phyloP scores from a whole-genome alignment of 2,113 vertebrate species.

The Charadrius vociferus region DNA sequence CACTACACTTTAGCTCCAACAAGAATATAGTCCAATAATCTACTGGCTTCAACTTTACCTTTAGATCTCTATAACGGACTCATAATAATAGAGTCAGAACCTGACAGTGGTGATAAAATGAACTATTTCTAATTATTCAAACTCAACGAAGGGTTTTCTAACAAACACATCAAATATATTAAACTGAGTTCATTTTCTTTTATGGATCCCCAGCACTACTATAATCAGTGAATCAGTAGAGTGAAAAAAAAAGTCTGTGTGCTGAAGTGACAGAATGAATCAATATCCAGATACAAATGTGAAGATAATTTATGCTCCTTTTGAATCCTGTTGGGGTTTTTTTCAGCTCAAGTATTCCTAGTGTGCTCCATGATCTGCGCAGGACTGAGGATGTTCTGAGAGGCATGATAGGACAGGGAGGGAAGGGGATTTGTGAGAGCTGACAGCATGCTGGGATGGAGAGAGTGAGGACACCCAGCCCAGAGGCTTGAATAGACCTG shows the following conservation, averaged over 20 bases:
- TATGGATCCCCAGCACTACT: not conserved
- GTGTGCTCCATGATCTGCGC: not conserved
- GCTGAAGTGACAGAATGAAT: not conserved
- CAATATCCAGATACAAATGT: not conserved
- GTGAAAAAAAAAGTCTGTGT: fast-evolving
- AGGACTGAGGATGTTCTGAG: not conserved
- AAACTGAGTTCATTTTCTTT: not conserved
- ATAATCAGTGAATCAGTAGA: not conserved
- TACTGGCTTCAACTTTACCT: not conserved
- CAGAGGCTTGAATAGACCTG: not conserved
- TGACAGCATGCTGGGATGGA: not conserved
- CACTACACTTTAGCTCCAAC: not conserved
- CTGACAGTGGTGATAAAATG: not conserved
- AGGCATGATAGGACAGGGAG: not conserved
- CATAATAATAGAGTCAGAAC: not conserved
- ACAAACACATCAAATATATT: not conserved
- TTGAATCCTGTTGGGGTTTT: not conserved
- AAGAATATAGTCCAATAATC: not conserved
- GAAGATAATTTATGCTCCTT: not conserved
- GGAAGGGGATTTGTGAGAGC: not conserved
- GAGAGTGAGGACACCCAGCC: not conserved
- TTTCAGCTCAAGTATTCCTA: not conserved
- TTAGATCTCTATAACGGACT: not conserved
- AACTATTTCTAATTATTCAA: conserved; percentile 22
- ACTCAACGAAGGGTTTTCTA: not conserved